A percentile compares a stretch with the other conserved stretches of the same genome.
These are phyloP conservation scores for Heterohyrax brucei DNA, from an alignment of 2,797 vertebrate genomes.

Conservation along the genomic window DNA sequence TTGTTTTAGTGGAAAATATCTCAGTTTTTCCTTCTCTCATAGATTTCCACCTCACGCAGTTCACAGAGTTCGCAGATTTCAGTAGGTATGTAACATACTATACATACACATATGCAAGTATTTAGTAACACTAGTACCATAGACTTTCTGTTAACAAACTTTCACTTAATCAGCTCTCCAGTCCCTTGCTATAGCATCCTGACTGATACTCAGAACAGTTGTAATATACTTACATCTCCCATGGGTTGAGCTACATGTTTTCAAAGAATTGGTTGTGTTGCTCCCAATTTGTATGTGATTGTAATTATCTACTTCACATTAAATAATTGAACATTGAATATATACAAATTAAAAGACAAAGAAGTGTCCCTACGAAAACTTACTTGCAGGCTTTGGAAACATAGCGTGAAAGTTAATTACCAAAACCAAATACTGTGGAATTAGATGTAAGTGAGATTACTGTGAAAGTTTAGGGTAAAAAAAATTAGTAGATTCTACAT, in stretches of 20 bases:
- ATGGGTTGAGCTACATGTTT: background rate
- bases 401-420: conserved; percentile 36
- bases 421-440: conserved; percentile 7
- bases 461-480: background rate
- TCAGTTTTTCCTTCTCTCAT: background rate
- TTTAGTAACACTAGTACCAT: background rate
- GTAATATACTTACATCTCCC: background rate
- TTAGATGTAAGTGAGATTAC: background rate
- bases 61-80: too few species aligned
- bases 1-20: background rate
- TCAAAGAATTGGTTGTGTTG: background rate
- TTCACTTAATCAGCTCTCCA: background rate
- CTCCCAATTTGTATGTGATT: background rate
- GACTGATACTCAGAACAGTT: background rate
- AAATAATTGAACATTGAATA: background rate
- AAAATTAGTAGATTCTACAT: conserved; percentile 8
- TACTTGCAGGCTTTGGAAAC: background rate
- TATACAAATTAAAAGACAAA: conserved; percentile 27
- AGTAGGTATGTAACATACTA: background rate
- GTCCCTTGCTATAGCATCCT: background rate
- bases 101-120: background rate
- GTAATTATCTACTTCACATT: conserved; percentile 7
- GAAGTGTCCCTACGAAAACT: conserved; percentile 16
- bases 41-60: too few species aligned
- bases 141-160: background rate